A percentile compares a stretch with the other conserved stretches of the same genome.
phyloP scores from a whole-genome alignment of 2,888 invertebrate species.

The Oasisia sp. region DNA sequence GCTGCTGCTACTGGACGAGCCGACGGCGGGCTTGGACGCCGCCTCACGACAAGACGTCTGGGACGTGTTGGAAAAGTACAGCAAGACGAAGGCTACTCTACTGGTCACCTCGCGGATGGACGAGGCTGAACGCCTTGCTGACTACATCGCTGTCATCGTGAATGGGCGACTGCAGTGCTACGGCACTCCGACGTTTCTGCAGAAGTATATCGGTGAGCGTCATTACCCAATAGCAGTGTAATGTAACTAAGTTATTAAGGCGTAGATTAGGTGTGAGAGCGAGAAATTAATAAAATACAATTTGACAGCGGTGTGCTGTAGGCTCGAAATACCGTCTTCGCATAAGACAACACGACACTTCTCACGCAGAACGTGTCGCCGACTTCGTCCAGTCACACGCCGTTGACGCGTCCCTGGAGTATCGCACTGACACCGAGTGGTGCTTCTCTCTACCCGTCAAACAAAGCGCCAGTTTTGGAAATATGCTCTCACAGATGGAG shows the following conservation, averaged over 20 bases:
- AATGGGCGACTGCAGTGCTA: not conserved
- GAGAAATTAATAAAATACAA: no score
- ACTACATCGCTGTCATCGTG: not conserved
- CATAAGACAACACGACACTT: not conserved
- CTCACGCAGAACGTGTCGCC: not conserved
- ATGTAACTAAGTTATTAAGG: not conserved
- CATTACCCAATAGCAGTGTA: not conserved
- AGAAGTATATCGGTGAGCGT: not conserved
- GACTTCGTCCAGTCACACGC: constrained; percentile 8
- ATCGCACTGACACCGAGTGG: not conserved
- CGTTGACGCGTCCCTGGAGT: not conserved
- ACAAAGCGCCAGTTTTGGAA: not conserved
- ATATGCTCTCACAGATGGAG: not conserved
- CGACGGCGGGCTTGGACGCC: not conserved
- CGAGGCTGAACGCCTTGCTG: not conserved
- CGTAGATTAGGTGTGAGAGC: no score
- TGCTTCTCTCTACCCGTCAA: not conserved
- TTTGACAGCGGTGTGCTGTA: not conserved
- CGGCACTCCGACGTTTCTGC: not conserved
- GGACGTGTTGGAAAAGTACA: not conserved
- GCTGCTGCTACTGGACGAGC: not conserved
- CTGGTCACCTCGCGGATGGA: not conserved
- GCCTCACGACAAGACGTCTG: not conserved
- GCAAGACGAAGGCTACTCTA: not conserved
- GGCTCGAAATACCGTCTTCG: not conserved